These are phyloP conservation scores for Zoanthus sansibaricus DNA, from an alignment of 92 coral and sea anemone species.

Conservation along the genomic window DNA sequence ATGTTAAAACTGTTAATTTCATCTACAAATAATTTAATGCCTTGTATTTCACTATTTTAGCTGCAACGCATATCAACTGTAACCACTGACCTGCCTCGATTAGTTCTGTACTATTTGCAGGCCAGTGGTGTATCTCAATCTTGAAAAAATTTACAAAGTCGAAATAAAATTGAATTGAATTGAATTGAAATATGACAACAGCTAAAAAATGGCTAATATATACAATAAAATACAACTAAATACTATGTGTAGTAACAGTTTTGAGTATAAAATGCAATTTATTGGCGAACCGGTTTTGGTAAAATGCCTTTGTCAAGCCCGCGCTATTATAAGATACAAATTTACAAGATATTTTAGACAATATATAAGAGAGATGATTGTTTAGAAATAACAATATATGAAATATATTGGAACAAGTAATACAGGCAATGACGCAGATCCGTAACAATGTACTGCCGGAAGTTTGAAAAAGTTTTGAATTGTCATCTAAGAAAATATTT, in stretches of 20 bases:
- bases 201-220: too few relatives aligned
- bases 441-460: not conserved
- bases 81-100: too few relatives aligned
- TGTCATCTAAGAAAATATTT: too few relatives aligned
- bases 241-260: not conserved
- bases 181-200: too few relatives aligned
- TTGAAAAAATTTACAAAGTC: too few relatives aligned
- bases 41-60: too few relatives aligned
- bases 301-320: not conserved
- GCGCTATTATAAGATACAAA: not conserved
- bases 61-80: too few relatives aligned
- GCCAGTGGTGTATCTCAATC: too few relatives aligned
- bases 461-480: not conserved
- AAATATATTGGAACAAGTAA: not conserved
- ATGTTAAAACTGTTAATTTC: too few relatives aligned
- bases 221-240: not conserved
- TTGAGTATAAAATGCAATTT: conserved; percentile 37
- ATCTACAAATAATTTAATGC: too few relatives aligned
- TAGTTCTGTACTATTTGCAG: too few relatives aligned
- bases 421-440: not conserved
- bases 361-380: not conserved
- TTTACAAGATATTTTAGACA: not conserved
- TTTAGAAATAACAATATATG: not conserved
- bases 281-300: conserved; percentile 14
- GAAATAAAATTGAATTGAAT: too few relatives aligned